phyloP scores from a whole-genome alignment of 2,888 invertebrate species.

The Caenorhabditis angaria region DNA sequence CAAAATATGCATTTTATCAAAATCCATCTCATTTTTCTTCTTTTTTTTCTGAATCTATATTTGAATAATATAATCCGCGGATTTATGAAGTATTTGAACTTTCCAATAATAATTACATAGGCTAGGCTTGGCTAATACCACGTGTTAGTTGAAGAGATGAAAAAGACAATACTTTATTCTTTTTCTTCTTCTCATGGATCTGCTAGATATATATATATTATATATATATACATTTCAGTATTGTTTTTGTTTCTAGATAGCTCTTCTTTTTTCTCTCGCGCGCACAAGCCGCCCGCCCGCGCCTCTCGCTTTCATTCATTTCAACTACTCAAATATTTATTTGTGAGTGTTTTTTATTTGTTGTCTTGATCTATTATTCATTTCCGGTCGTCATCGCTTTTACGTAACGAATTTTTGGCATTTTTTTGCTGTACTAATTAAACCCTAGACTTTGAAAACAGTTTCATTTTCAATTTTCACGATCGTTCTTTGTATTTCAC shows the following conservation, averaged over 20 bases:
- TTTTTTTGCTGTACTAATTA: background rate
- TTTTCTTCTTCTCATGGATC: no score
- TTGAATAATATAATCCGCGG: background rate
- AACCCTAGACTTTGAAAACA: no score
- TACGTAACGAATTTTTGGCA: background rate
- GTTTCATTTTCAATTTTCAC: no score
- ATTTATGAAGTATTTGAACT: conserved; percentile 1
- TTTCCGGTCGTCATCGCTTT: background rate
- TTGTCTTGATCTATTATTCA: conserved; percentile 4
- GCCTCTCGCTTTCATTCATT: no score
- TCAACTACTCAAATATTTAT: conserved; percentile 4
- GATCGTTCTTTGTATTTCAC: no score
- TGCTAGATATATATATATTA: no score
- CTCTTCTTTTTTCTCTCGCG: background rate
- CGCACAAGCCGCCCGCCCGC: background rate
- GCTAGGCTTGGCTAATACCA: background rate
- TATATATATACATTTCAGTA: no score
- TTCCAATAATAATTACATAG: no score
- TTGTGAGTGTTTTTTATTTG: conserved; percentile 1
- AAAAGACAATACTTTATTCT: no score
- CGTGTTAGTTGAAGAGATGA: no score
- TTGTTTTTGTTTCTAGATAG: background rate
- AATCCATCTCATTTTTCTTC: background rate
- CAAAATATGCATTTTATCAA: background rate
- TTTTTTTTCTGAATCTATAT: no score